Base-by-base conservation (phyloP, 2,888 invertebrate species). In the Sycophila texana region DNA sequence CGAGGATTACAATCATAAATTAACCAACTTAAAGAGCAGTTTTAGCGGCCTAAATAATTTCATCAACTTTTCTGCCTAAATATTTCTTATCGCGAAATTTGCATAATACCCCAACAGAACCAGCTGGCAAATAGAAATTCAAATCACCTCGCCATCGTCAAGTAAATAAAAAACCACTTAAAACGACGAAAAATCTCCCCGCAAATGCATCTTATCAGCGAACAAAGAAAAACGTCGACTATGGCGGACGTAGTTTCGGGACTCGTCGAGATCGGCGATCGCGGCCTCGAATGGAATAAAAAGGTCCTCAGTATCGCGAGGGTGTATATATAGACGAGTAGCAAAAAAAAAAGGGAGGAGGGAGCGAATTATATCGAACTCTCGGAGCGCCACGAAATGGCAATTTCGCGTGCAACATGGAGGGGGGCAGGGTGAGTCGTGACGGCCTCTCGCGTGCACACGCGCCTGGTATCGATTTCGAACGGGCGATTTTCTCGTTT, bases 361-460 rank as follows among this genome's bases (percentile, higher is more conserved):
- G 39, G 39, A 39, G 39, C 39, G 18, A 74, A 49, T 51, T 60
- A 72, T 39, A 51, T 39, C 7, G 13, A 18, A 57, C 7, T 70
- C 39, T 57, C 57, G 58, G 70, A 20, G 47, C 60, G 51, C 61
- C 72, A 26, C 66, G 66, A 66, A 74, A 74, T 67, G 66, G 74
- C 49, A 74, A 67, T 74, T 74, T 67, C 74, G 74, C 74, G 67
- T 74, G 74, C 67, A 63, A 74, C 58, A 18, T 58, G 67, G 74
- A 14, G 51, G 18, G 26, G 58, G 61, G n/a, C 26, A 20, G 16
- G n/a, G 58, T 7, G 26, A 2, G 26, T 3, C 26, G 53, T 39
- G 49, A 12, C 12, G 5, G 63, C 39, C n/a, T 22, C 26, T 4
- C 63, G 39, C 39, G 61, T 61, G 22, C 49, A 49, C 22, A 16